Base-by-base conservation (phyloP, 64 coral and sea anemone species). In the Montipora foliosa region DNA sequence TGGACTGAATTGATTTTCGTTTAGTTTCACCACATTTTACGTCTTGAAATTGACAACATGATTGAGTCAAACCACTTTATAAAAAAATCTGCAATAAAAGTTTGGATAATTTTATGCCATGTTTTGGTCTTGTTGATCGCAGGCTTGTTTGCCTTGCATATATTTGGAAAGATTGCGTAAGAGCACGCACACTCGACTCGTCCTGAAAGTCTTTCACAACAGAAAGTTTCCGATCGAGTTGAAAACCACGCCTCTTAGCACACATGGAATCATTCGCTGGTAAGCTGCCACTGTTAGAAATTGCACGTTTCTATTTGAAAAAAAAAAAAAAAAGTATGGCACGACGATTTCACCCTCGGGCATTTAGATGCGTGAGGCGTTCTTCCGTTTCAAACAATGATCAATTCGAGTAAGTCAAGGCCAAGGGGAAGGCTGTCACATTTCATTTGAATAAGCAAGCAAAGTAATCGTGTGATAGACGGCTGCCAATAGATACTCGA, bases 1-100 rank as follows among this genome's bases (percentile, higher is more conserved):
- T 50, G 82, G 82, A 50, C 82, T 86, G 82, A 49, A 71, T 86
- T 5, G 6, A 86, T 29, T 14, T 46, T 67, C 14, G n/a, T 72
- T 21, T 22, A 49, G 62, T 46, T 86, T 3, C 10, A 86, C 20
- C 82, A 24, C 44, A 71, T 71, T 82, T 50, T 86, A 37, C 70
- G 66, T 47, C 66, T 49, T 72, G 45, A 84, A 86, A 70, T 86
- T 21, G 2, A 49, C 45, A 70, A 71, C 21, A 71, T 5, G 14
- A 37, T 13, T 67, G 1, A 71, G 15, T 68, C 16, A 7, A 50
- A 25, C 67, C 44, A 72, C 64, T 67, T 50, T 49, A 21, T 21
- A 15, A 47, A 22, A 83, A 67, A 67, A 1, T 67, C 58, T 86
- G 47, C 48, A 86, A 86, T 86, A 86, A 86, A 86, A 62, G 21